Conservation (phyloP, 2,888 invertebrate genomes). For the Perizoma affinitatum region DNA sequence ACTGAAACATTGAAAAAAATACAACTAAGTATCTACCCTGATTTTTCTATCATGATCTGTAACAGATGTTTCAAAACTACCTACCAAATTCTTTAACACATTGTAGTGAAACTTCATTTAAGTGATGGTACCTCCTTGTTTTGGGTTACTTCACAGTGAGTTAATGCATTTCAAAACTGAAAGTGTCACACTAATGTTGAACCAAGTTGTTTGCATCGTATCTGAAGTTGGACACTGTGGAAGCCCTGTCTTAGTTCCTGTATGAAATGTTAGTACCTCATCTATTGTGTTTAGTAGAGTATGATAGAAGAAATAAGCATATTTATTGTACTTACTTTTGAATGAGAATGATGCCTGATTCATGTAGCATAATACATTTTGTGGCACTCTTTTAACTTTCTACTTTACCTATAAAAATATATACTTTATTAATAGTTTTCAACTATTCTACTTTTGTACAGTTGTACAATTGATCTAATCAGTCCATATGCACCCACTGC, state of each 20-base stretch:
- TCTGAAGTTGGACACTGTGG: slow-evolving; percentile 53
- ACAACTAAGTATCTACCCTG: slow-evolving; percentile 13
- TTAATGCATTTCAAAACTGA: slow-evolving; percentile 51
- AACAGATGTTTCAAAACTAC: slow-evolving; percentile 19
- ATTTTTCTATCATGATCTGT: slow-evolving; percentile 17
- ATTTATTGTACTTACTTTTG: background rate
- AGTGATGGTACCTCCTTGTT: slow-evolving; percentile 38
- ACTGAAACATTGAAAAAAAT: slow-evolving; percentile 2
- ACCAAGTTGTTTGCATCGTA: slow-evolving; percentile 51
- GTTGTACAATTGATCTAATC: too few species aligned
- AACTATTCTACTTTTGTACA: too few species aligned
- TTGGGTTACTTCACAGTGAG: slow-evolving; percentile 50
- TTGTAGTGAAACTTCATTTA: background rate
- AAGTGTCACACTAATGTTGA: slow-evolving; percentile 54
- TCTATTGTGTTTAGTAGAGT: background rate
- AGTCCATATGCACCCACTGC: too few species aligned
- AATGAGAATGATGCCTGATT: too few species aligned
- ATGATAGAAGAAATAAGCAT: slow-evolving; percentile 2
- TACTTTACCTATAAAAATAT: too few species aligned
- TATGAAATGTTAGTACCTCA: slow-evolving; percentile 62
- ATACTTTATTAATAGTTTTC: too few species aligned
- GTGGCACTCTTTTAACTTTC: too few species aligned
- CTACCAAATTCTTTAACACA: slow-evolving; percentile 4
- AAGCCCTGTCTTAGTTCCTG: slow-evolving; percentile 47
- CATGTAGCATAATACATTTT: too few species aligned